A percentile compares a stretch with the other conserved stretches of the same genome.
These are phyloP conservation scores for Saccostrea echinata DNA, from an alignment of 1,140 invertebrate species.

Conservation along the genomic window DNA sequence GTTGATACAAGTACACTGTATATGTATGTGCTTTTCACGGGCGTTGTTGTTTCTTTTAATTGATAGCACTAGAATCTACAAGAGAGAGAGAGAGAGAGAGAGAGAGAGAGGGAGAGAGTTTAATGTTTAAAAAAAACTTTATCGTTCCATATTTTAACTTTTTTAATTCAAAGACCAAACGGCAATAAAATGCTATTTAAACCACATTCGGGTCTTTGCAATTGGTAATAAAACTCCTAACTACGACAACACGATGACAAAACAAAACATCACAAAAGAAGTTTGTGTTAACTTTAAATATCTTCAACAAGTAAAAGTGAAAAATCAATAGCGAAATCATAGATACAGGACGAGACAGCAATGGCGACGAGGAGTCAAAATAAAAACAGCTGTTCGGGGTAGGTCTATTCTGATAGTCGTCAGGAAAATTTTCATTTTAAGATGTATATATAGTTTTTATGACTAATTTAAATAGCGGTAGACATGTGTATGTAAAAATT, in stretches of 20 bases:
- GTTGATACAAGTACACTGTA: too few species aligned
- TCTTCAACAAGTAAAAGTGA: not conserved
- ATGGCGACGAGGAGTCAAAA: not conserved
- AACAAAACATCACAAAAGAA: not conserved
- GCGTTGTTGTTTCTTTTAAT: too few species aligned
- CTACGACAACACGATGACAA: not conserved
- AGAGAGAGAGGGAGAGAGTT: conserved; percentile 26
- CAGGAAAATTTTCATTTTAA: too few species aligned
- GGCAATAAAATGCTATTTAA: not conserved
- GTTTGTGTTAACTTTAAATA: conserved; percentile 9
- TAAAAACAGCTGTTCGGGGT: not conserved
- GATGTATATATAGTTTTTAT: too few species aligned
- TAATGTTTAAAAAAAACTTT: not conserved
- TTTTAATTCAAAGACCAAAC: not conserved
- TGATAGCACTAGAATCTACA: not conserved
- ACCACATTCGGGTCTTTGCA: not conserved
- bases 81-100: conserved; percentile 31
- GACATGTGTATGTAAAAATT: too few species aligned
- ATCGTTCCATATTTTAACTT: not conserved
- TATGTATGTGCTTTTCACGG: too few species aligned
- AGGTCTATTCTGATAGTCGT: not conserved
- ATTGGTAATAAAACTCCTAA: conserved; percentile 17
- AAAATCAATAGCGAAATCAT: not conserved
- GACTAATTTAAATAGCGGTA: too few species aligned
- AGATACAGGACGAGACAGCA: not conserved